Percentiles rank a stretch among this genome's conserved stretches.
phyloP scores from a whole-genome alignment of 2,113 vertebrate species.

The Anas platyrhynchos region DNA sequence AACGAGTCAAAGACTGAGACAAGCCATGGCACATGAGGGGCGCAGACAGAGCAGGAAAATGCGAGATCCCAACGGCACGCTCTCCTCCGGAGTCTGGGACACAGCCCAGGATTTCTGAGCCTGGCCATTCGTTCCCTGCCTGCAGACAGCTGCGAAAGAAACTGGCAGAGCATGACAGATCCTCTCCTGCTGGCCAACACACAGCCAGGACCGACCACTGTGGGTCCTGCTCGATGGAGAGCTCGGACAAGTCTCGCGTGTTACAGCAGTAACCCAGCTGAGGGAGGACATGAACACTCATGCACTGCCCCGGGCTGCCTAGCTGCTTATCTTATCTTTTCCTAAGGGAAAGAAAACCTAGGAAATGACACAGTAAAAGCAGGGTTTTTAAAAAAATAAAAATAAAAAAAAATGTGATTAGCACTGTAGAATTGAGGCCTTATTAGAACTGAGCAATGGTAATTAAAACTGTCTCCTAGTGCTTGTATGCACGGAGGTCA shows the following conservation, averaged over 20 bases:
- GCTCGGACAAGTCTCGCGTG: neutral
- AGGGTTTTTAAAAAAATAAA: neutral
- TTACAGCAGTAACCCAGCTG: neutral
- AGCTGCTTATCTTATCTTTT: neutral
- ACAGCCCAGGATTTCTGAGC: neutral
- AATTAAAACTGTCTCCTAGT: neutral
- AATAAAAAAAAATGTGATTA: neutral
- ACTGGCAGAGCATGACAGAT: neutral
- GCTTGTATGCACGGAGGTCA: neutral
- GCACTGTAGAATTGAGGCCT: neutral
- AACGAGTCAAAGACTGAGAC: neutral
- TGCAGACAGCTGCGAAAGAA: neutral
- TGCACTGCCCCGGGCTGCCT: neutral
- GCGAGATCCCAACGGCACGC: neutral
- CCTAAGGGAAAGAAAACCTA: neutral
- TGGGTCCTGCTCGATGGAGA: neutral
- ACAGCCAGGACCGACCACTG: fast-evolving
- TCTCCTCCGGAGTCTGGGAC: neutral
- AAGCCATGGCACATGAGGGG: neutral
- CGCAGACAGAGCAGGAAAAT: neutral
- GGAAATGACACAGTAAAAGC: neutral
- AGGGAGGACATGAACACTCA: neutral
- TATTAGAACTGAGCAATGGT: neutral
- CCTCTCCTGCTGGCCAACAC: neutral
- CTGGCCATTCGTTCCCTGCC: neutral